phyloP scores from a whole-genome alignment of 2,113 vertebrate genomes.

The Pygoscelis antarcticus region DNA sequence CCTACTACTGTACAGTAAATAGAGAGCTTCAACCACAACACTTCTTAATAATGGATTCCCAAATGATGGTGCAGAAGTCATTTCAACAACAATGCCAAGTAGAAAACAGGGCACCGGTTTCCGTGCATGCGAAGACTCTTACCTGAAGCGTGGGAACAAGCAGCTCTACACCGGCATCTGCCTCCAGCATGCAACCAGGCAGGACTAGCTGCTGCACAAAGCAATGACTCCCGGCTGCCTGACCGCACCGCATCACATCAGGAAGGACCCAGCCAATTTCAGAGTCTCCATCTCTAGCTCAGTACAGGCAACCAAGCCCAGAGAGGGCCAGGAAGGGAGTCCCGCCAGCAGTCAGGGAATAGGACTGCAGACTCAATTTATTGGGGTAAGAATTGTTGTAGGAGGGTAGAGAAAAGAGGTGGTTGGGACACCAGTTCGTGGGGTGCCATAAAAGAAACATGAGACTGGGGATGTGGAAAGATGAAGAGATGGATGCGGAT shows the following conservation, averaged over 20 bases:
- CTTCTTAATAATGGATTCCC: background rate
- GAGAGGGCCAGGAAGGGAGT: background rate
- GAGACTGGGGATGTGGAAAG: background rate
- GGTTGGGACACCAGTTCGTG: background rate
- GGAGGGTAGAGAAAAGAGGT: background rate
- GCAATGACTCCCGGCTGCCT: fast-evolving
- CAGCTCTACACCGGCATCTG: background rate
- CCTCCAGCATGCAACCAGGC: background rate
- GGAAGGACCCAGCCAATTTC: background rate
- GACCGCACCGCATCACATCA: background rate
- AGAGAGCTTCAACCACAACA: background rate
- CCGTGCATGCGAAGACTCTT: fast-evolving
- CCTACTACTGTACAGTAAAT: background rate
- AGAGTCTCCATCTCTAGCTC: background rate
- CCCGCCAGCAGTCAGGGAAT: fast-evolving
- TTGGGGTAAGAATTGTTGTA: fast-evolving
- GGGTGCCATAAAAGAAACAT: background rate
- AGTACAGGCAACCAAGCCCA: background rate
- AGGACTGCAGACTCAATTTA: background rate
- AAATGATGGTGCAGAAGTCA: background rate
- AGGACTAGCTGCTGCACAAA: background rate
- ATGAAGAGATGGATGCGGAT: background rate
- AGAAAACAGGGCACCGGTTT: background rate
- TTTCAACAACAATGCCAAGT: background rate
- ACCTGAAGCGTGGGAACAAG: background rate